Conservation (phyloP, 2,113 vertebrate species). For the Lasiurus borealis region DNA sequence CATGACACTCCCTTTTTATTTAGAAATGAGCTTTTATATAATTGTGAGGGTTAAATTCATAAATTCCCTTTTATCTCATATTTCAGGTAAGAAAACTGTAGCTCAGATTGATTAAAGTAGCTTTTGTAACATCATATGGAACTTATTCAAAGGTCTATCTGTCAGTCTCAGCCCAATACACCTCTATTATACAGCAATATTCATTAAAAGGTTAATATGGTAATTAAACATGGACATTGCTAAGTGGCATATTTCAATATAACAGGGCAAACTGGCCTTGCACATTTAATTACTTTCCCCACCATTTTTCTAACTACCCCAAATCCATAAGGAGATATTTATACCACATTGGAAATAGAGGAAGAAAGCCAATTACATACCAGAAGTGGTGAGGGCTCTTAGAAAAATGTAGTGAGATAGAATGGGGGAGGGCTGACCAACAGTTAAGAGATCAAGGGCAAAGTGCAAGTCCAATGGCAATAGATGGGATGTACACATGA, state of each 20-base stretch:
- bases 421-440: background rate
- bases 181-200: background rate
- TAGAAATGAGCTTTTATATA: background rate
- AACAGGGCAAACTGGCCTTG: background rate
- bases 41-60: background rate
- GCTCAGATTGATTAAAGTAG: background rate
- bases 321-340: background rate
- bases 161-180: background rate
- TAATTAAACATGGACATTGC: background rate
- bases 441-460: background rate
- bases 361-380: too few relatives aligned
- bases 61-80: background rate
- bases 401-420: background rate
- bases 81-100: constrained; percentile 19
- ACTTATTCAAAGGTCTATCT: background rate
- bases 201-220: constrained; percentile 16
- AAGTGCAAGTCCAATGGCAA: background rate
- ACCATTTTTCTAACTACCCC: background rate
- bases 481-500: background rate
- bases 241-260: background rate
- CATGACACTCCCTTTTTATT: background rate
- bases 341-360: background rate
- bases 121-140: background rate
- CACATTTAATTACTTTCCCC: background rate
- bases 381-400: background rate